These are phyloP conservation scores for Sympetrum striolatum DNA, from an alignment of 2,888 invertebrate species.

Conservation along the genomic window DNA sequence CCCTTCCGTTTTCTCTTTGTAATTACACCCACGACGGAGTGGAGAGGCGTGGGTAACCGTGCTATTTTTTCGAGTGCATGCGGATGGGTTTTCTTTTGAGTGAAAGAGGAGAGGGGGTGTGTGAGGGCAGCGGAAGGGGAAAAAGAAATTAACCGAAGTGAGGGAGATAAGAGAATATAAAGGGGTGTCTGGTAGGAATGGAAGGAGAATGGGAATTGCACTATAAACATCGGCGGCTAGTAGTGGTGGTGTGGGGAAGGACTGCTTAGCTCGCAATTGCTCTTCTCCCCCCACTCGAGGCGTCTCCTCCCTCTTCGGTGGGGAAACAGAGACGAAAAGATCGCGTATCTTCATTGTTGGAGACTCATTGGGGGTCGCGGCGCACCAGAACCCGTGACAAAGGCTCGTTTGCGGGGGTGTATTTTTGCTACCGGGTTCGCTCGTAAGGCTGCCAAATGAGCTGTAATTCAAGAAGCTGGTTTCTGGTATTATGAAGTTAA, in stretches of 20 bases:
- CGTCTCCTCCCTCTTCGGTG: not conserved
- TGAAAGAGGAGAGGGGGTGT: not conserved
- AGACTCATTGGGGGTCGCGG: not conserved
- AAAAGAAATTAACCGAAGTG: slow-evolving; percentile 37
- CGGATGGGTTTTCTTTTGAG: not conserved
- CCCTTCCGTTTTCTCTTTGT: not conserved
- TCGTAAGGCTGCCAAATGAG: not conserved
- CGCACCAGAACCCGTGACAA: slow-evolving; percentile 1
- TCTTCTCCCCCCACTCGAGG: not conserved
- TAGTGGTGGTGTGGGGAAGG: not conserved
- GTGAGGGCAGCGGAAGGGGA: not conserved
- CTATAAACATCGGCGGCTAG: not conserved
- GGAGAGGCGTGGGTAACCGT: not conserved
- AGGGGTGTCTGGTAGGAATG: slow-evolving; percentile 1
- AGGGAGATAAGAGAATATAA: slow-evolving; percentile 10
- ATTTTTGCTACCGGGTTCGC: not conserved
- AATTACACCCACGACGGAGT: slow-evolving; percentile 23
- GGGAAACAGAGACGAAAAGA: slow-evolving; percentile 16
- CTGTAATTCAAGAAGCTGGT: not conserved
- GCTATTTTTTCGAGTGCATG: not conserved
- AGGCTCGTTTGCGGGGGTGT: not conserved
- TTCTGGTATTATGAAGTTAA: not conserved
- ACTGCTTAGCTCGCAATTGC: not conserved
- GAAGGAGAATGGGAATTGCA: not conserved
- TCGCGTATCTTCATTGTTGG: slow-evolving; percentile 40